Evolutionary conservation across 1,140 invertebrate genomes (phyloP).

Genomic region (Triops longicaudatus): DNA sequence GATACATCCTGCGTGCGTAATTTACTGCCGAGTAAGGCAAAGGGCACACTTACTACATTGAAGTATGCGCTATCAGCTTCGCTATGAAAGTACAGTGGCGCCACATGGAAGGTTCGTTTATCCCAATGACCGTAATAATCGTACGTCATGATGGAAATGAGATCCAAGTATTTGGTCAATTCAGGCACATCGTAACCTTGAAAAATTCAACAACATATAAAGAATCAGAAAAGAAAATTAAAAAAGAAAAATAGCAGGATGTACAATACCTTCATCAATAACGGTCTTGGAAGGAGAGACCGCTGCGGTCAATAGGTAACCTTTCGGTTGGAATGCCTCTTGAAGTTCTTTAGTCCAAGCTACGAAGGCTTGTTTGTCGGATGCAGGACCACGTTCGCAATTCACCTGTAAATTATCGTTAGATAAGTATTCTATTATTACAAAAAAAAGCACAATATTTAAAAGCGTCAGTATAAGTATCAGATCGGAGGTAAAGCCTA

Average conservation of each 20-base stretch:
- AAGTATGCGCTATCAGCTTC: conserved; percentile 64
- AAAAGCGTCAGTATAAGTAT: neutral
- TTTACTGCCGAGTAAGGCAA: neutral
- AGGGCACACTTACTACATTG: conserved; percentile 47
- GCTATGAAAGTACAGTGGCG: conserved; percentile 65
- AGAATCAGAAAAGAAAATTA: neutral
- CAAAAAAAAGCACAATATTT: neutral
- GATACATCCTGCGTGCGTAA: neutral
- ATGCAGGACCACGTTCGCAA: conserved; percentile 47
- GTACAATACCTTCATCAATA: conserved; percentile 35
- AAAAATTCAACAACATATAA: conserved; percentile 23
- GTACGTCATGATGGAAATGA: conserved; percentile 85
- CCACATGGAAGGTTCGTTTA: conserved; percentile 76
- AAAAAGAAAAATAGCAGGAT: neutral
- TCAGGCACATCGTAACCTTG: conserved; percentile 66
- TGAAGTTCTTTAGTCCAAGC: conserved; percentile 62
- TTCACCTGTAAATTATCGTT: conserved; percentile 41
- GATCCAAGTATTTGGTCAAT: conserved; percentile 62
- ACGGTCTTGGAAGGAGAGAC: conserved; percentile 49
- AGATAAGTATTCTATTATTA: neutral
- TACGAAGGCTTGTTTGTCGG: conserved; percentile 56
- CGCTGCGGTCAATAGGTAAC: conserved; percentile 48
- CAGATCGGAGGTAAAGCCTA: conserved; percentile 46
- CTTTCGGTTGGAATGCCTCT: conserved; percentile 59
- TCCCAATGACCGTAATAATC: conserved; percentile 79